phyloP scores from a whole-genome alignment of 2,113 vertebrate species.

The Muscicapa adusta region DNA sequence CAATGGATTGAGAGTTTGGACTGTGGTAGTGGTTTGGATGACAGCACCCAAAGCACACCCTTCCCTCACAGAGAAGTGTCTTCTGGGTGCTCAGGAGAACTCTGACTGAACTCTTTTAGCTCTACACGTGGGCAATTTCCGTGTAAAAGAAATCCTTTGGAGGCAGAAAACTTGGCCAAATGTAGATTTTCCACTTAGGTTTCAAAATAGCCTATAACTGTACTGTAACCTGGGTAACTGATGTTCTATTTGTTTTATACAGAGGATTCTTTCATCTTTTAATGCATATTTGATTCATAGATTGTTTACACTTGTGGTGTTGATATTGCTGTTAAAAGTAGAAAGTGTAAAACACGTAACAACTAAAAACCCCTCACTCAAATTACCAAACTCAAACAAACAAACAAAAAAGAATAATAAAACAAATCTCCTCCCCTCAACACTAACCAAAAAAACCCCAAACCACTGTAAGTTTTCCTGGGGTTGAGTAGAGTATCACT shows the following conservation, averaged over 20 bases:
- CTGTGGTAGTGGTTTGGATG: neutral
- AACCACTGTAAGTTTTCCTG: neutral
- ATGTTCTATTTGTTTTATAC: neutral
- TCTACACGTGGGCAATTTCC: neutral
- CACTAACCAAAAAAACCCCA: neutral
- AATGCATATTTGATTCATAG: neutral
- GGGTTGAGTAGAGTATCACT: neutral
- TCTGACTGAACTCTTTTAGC: neutral
- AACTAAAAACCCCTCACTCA: rapidly evolving
- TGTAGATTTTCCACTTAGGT: neutral
- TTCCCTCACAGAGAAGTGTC: neutral
- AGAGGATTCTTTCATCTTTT: neutral
- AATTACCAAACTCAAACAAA: neutral
- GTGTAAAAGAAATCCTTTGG: neutral
- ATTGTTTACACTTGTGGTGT: neutral
- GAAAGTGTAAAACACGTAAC: neutral
- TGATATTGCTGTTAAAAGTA: neutral
- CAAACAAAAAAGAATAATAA: neutral
- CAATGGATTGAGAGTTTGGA: neutral
- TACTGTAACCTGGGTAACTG: neutral
- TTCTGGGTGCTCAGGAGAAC: neutral
- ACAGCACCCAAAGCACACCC: neutral
- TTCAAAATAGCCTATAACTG: neutral
- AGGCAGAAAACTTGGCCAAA: neutral
- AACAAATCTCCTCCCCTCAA: rapidly evolving